Percentiles rank a stretch among this genome's conserved stretches.
phyloP scores from a whole-genome alignment of 2,113 vertebrate genomes.

The Xenopus laevis region DNA sequence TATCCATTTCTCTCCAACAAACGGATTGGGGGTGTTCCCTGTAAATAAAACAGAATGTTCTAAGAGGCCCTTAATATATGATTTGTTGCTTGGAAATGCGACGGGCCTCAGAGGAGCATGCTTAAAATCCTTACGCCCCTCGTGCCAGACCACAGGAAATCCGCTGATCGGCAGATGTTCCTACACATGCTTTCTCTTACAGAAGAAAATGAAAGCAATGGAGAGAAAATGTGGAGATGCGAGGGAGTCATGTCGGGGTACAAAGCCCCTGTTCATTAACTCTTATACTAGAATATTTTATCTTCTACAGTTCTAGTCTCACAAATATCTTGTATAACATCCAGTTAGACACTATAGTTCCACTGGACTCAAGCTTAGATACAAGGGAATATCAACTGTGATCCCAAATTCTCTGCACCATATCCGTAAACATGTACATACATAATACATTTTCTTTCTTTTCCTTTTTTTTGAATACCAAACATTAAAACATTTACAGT shows the following conservation, averaged over 20 bases:
- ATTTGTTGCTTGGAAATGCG: slow-evolving; percentile 63
- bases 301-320: slow-evolving; percentile 38
- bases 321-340: slow-evolving; percentile 38
- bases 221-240: slow-evolving; percentile 53
- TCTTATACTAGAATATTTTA: slow-evolving; percentile 28
- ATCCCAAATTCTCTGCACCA: background rate
- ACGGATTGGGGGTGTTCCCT: too few species aligned
- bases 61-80: slow-evolving; percentile 56
- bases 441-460: too few species aligned
- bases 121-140: slow-evolving; percentile 56
- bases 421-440: too few species aligned
- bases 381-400: background rate
- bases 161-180: slow-evolving; percentile 63
- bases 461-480: too few species aligned
- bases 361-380: background rate
- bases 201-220: slow-evolving; percentile 50
- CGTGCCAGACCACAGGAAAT: slow-evolving; percentile 62
- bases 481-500: too few species aligned
- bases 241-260: slow-evolving; percentile 29
- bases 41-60: slow-evolving; percentile 43
- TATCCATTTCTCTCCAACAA: too few species aligned
- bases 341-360: background rate
- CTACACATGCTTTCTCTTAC: slow-evolving; percentile 69
- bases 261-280: background rate
- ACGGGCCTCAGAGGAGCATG: slow-evolving; percentile 56